Base-by-base conservation (phyloP, 2,888 invertebrate genomes). In the Thyatira batis region DNA sequence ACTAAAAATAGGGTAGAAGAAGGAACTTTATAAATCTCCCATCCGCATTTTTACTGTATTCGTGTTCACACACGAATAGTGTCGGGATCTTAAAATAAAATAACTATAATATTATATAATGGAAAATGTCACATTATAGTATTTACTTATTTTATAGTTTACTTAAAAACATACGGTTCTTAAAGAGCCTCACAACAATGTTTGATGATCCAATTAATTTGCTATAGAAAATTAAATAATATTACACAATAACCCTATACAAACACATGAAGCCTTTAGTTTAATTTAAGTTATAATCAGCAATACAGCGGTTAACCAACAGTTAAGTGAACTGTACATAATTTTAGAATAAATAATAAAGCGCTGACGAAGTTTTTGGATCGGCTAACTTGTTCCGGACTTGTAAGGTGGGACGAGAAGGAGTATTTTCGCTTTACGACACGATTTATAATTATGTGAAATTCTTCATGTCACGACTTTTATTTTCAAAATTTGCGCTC, bases 291-390 rank as follows among this genome's bases (percentile, higher is more conserved):
- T 33, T 33, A 33, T 13, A 33, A 33, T 13, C 13, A 51, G 46
- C 55, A 55, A 21, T 33, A 23, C 23, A 11, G 20, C 21, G 33
- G 13, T 13, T 33, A n/a, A 33, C 33, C 23, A 9, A 20, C 13
- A 11, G 21, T 21, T 13, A 9, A 13, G 13, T 10, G 20, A 50
- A 27, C 39, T 50, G 25, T 43, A 43, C 25, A 23, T 39, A 21
- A 46, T 33, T 39, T 43, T 28, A 27, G 51, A 54, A 54, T 54
- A 44, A 51, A 43, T 51, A 54, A 28, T 46, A 50, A 56, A 50
- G 52, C 50, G 46, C 27, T 11, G 20, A 45, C 50, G 20, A 50
- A 28, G 48, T 39, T 52, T 52, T 50, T 17, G 28, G 33, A 33
- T 33, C 5, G 11, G 33, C 4, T 33, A 33, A 33, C 6, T 33